A percentile compares a stretch with the other conserved stretches of the same genome.
Conservation (phyloP, 2,888 invertebrate species). For the Orchestes rusci region DNA sequence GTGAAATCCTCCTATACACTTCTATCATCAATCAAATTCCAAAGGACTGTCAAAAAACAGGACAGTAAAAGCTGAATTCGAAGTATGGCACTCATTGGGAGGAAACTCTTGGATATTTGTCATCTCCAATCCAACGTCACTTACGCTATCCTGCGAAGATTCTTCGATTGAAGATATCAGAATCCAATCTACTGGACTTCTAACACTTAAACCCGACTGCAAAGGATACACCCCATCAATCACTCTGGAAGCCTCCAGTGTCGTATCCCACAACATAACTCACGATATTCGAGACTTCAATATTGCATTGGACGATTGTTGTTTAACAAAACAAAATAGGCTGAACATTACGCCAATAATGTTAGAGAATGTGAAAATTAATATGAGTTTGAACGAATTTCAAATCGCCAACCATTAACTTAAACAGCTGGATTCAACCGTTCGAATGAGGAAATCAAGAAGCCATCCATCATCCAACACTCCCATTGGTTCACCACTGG, state of each 20-base stretch:
- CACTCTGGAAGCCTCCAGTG: not conserved
- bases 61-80: not conserved
- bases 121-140: not conserved
- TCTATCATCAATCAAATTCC: not conserved
- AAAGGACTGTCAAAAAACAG: not conserved
- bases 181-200: not conserved
- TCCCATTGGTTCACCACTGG: too few species aligned
- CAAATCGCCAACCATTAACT: too few species aligned
- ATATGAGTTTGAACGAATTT: too few species aligned
- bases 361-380: not conserved
- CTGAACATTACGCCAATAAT: not conserved
- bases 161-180: not conserved
- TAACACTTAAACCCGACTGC: conserved; percentile 1
- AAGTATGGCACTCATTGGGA: not conserved
- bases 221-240: conserved; percentile 1
- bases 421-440: too few species aligned
- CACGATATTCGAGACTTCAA: not conserved
- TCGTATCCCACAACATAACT: not conserved
- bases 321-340: not conserved
- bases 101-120: not conserved
- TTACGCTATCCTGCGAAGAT: not conserved
- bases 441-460: too few species aligned
- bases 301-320: too few species aligned
- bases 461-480: too few species aligned
- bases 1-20: not conserved